Base-by-base conservation (phyloP, 2,797 vertebrate species). In the Pyrocephalus nanus region DNA sequence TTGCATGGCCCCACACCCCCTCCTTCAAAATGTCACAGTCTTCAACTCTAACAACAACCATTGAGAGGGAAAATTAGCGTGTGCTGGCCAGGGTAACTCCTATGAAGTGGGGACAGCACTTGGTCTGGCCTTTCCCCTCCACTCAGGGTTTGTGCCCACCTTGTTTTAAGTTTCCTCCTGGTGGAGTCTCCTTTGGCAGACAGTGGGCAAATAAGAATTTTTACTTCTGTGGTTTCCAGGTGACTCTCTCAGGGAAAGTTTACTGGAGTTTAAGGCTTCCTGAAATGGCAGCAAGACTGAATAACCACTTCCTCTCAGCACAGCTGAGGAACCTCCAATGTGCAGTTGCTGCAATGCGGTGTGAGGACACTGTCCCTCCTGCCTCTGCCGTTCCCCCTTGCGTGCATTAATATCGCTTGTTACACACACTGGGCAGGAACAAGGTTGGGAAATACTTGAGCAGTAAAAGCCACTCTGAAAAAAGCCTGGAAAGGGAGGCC, bases 231-330 rank as follows among this genome's bases (percentile, higher is more conserved):
- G 93, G 93, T 95, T 95, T 93, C 71, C 95, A 97, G 96, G 92
- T 97, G 90, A 96, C 77, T 72, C 55, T 96, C 61, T 71, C 86
- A 96, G 96, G 90, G 95, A 96, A 96, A 96, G 95, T 96, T 92
- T 92, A 62, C 72, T 72, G 93, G 88, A 97, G 96, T 90, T 94
- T 88, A 57, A 90, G 34, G 72, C 88, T 96, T 95, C 93, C 86
- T 87, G 86, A 95, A 97, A 95, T 25, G 71, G 94, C 65, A 96
- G 78, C 83, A 93, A 85, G 92, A 53, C 80, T 15, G 17, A 88
- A 71, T 62, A 93, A 95, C 80, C 81, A 89, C 95, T 96, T 97
- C 96, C 96, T 95, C 86, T 91, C 45, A 47, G 79, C 91, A 90
- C 79, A 91, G 91, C 92, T 72, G 69, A 94, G 84, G 80, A 95